Percentiles rank a stretch among this genome's conserved stretches.
Evolutionary conservation across 2,888 invertebrate species (phyloP).

Genomic region (Marasmarcha lunaedactyla): DNA sequence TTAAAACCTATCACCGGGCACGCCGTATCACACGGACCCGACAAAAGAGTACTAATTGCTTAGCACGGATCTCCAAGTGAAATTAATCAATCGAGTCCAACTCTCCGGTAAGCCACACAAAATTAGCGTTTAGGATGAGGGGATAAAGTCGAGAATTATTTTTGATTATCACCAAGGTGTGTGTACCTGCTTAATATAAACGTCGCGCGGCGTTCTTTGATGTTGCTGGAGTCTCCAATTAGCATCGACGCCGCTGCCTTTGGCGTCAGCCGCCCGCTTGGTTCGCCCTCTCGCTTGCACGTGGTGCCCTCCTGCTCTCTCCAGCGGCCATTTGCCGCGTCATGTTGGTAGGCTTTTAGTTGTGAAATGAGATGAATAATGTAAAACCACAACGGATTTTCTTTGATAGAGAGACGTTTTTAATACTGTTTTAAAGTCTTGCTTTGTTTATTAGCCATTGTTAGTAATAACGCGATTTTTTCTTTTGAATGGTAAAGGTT

Average conservation of each 20-base stretch:
- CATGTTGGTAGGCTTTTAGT: slow-evolving; percentile 3
- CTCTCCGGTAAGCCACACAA: not conserved
- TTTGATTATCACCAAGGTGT: slow-evolving; percentile 15
- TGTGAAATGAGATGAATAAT: slow-evolving; percentile 1
- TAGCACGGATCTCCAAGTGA: slow-evolving; percentile 47
- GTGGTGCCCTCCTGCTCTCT: slow-evolving; percentile 15
- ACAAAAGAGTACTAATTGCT: slow-evolving; percentile 62
- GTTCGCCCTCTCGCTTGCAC: slow-evolving; percentile 23
- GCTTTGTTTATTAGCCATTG: no score
- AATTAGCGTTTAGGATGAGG: not conserved
- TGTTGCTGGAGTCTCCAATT: slow-evolving; percentile 61
- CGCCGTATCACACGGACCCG: slow-evolving; percentile 23
- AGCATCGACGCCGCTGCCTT: slow-evolving; percentile 62
- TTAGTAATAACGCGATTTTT: no score
- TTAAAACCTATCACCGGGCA: slow-evolving; percentile 9
- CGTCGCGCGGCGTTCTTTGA: slow-evolving; percentile 61
- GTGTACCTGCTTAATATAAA: slow-evolving; percentile 62
- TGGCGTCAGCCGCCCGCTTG: slow-evolving; percentile 58
- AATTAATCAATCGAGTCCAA: slow-evolving; percentile 52
- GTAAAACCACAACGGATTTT: not conserved
- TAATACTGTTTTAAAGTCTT: slow-evolving; percentile 2
- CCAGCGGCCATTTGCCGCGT: slow-evolving; percentile 17
- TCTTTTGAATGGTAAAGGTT: no score
- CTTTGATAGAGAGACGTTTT: not conserved
- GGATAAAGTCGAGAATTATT: not conserved